Conservation (phyloP, 2,797 vertebrate genomes). For the Clarias pachynema region DNA sequence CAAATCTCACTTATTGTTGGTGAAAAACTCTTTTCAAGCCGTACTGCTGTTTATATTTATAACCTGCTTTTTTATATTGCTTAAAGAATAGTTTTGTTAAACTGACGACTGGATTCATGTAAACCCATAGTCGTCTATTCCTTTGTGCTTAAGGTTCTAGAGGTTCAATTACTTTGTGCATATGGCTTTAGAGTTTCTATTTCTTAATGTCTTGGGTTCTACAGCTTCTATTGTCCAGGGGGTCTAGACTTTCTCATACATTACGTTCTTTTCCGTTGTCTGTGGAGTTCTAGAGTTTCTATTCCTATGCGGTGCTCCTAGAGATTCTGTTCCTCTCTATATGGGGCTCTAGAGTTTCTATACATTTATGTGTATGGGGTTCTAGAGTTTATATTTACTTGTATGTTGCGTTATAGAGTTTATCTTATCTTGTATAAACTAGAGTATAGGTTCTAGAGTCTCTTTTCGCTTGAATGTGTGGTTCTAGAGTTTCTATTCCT, state of each 20-base stretch:
- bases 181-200: not conserved
- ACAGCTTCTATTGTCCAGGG: not conserved
- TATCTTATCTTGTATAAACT: no score
- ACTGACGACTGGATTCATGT: not conserved
- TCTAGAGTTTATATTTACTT: not conserved
- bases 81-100: not conserved
- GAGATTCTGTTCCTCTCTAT: not conserved
- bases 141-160: not conserved
- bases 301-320: not conserved
- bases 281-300: not conserved
- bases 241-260: not conserved
- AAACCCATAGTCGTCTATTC: not conserved
- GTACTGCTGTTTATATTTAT: slow-evolving; percentile 51
- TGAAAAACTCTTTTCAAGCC: not conserved
- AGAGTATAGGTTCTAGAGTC: not conserved
- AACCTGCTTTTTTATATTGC: slow-evolving; percentile 39
- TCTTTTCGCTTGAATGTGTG: not conserved
- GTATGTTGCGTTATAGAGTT: not conserved
- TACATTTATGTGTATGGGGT: not conserved
- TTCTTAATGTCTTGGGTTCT: not conserved
- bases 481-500: not conserved
- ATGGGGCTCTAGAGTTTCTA: not conserved
- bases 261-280: not conserved
- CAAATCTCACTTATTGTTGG: not conserved
- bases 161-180: not conserved